Evolutionary conservation across 2,888 invertebrate genomes (phyloP).

Genomic region (Chloromyia formosa): DNA sequence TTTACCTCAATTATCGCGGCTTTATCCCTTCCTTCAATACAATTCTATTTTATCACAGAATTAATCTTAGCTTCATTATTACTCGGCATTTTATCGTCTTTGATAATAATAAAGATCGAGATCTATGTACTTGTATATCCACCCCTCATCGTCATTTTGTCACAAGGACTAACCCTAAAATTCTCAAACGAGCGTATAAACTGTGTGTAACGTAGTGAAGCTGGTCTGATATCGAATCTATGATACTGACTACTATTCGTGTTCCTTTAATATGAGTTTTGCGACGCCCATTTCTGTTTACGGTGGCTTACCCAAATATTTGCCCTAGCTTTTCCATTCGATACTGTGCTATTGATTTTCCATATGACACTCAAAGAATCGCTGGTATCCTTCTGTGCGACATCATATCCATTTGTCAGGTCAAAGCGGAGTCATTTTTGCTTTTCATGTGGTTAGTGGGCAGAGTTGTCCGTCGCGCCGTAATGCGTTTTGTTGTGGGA

Average conservation of each 20-base stretch:
- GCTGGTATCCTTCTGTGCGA: not conserved
- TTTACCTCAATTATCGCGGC: not conserved
- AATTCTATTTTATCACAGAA: not conserved
- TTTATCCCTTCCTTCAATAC: not conserved
- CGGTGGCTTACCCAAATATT: slow-evolving; percentile 3
- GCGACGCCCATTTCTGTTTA: not conserved
- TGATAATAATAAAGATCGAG: not conserved
- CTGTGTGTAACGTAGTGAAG: no score
- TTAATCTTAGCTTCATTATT: not conserved
- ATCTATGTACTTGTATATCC: not conserved
- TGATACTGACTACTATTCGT: not conserved
- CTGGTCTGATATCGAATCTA: not conserved
- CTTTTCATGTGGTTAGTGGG: not conserved
- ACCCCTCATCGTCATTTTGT: not conserved
- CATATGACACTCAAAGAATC: not conserved
- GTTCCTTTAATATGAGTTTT: not conserved
- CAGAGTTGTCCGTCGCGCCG: not conserved
- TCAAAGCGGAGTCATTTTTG: not conserved
- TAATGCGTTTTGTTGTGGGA: no score
- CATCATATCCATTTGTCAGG: not conserved
- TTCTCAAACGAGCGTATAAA: not conserved
- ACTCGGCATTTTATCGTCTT: not conserved
- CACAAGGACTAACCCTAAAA: not conserved
- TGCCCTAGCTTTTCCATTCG: not conserved
- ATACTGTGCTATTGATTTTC: slow-evolving; percentile 23